Conservation (phyloP, 2,113 vertebrate species). For the Alouatta palliata region DNA sequence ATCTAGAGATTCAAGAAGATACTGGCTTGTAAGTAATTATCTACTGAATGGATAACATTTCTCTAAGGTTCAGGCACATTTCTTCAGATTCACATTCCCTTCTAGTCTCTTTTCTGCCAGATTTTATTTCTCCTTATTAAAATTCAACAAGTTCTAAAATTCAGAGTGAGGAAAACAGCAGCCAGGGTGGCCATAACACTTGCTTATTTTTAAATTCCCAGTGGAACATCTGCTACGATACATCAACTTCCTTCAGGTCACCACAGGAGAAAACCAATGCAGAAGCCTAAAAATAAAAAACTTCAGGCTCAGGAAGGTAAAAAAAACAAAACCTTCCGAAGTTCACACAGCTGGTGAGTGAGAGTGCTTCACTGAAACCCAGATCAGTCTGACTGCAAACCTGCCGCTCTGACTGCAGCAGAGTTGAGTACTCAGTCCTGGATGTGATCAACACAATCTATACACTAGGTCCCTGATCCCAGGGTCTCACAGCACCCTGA, state of each 20-base stretch:
- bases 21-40: neutral
- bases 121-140: neutral
- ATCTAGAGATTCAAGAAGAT: neutral
- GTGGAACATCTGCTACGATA: neutral
- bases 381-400: neutral
- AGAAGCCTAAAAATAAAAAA: neutral
- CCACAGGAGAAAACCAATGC: neutral
- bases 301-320: neutral
- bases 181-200: neutral
- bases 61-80: neutral
- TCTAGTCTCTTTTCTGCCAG: neutral
- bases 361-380: neutral
- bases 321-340: neutral
- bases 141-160: neutral
- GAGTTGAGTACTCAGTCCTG: neutral
- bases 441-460: neutral
- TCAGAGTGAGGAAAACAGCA: neutral
- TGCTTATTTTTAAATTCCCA: neutral
- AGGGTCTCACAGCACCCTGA: neutral
- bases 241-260: neutral
- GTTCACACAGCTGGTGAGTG: neutral
- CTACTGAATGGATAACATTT: neutral
- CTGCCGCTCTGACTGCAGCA: neutral
- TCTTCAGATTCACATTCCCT: neutral
- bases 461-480: neutral